These are phyloP conservation scores for Gandaritis pyraliata DNA, from an alignment of 2,888 invertebrate genomes.

Conservation along the genomic window DNA sequence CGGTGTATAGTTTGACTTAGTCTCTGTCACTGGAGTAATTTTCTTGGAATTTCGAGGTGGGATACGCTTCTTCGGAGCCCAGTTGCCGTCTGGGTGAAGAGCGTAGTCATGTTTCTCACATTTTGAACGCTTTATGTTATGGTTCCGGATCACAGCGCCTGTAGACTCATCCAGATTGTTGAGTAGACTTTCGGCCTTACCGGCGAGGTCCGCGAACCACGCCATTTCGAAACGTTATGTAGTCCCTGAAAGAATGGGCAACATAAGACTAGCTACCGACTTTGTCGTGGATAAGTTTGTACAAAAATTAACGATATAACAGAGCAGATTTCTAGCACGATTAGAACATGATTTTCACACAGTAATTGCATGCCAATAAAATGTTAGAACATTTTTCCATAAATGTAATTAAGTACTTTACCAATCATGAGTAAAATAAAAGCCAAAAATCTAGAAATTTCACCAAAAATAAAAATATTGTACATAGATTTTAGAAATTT, in stretches of 20 bases:
- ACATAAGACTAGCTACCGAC: background rate
- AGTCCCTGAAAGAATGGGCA: conserved; percentile 39
- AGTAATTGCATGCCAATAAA: background rate
- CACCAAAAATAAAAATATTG: conserved; percentile 19
- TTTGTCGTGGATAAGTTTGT: too few relatives aligned
- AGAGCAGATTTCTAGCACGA: background rate
- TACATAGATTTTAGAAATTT: conserved; percentile 27
- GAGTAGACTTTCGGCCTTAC: conserved; percentile 89
- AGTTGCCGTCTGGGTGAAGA: conserved; percentile 47
- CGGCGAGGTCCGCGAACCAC: conserved; percentile 90
- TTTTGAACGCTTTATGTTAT: conserved; percentile 57
- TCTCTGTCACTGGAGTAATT: conserved; percentile 51
- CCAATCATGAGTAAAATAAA: conserved; percentile 31
- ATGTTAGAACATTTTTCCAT: background rate
- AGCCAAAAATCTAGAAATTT: conserved; percentile 27
- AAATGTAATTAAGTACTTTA: conserved; percentile 19
- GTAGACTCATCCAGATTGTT: conserved; percentile 91
- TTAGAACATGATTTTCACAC: background rate
- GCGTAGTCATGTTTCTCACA: conserved; percentile 47
- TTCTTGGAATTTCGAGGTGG: conserved; percentile 52
- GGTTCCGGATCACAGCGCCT: conserved; percentile 85
- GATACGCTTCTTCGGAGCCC: conserved; percentile 53
- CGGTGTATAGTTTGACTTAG: conserved; percentile 48
- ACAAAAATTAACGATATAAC: background rate
- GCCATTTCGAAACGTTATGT: conserved; percentile 80